These are phyloP conservation scores for Notoglanidium macrostoma DNA, from an alignment of 2,797 vertebrate genomes.

Conservation along the genomic window DNA sequence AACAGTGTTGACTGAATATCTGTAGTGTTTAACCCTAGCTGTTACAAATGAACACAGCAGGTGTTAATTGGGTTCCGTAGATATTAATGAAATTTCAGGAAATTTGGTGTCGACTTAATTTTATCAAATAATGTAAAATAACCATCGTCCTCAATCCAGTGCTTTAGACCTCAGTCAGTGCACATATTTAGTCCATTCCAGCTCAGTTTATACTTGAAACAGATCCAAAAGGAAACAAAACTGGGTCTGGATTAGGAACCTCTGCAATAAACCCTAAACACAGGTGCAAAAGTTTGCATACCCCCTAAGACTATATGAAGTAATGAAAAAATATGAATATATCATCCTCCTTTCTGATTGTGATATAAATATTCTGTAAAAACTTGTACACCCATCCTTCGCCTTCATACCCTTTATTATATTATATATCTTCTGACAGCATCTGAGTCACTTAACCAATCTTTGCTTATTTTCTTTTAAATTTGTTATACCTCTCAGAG, in stretches of 20 bases:
- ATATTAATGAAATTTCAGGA: background rate
- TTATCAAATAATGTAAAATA: background rate
- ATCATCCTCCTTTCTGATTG: background rate
- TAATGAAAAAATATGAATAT: background rate
- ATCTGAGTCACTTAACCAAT: background rate
- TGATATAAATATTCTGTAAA: background rate
- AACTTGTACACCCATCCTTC: background rate
- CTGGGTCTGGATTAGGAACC: background rate
- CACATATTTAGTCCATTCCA: background rate
- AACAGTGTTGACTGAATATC: background rate
- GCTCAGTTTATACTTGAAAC: background rate
- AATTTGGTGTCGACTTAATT: background rate
- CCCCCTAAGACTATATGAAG: background rate
- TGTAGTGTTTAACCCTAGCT: background rate
- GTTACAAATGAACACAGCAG: background rate
- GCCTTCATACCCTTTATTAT: background rate
- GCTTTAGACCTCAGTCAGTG: background rate
- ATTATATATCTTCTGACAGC: background rate
- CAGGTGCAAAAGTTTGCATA: background rate
- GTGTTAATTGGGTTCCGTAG: background rate
- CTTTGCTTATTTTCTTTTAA: background rate
- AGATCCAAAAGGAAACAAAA: background rate
- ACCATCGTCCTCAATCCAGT: background rate
- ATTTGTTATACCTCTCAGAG: background rate
- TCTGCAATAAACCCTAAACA: background rate